Base-by-base conservation (phyloP, 2,888 invertebrate genomes). In the Lycaena phlaeas region DNA sequence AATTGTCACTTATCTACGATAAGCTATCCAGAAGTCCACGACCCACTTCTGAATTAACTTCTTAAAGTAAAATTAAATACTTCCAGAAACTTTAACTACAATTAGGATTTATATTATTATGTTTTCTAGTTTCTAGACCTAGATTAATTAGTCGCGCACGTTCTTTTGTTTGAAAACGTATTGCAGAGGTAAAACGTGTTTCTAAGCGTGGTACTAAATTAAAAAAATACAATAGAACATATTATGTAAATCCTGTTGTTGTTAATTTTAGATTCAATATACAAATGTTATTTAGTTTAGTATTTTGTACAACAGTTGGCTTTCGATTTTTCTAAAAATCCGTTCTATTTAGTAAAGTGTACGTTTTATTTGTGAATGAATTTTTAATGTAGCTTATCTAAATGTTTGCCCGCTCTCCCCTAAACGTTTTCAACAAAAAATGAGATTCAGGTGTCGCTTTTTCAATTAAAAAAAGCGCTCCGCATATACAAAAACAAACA, bases 131-230 rank as follows among this genome's bases (percentile, higher is more conserved):
- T n/a, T n/a, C n/a, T n/a, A n/a, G n/a, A n/a, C n/a, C n/a, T n/a
- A n/a, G n/a, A n/a, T n/a, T n/a, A n/a, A n/a, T n/a, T n/a, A n/a
- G n/a, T n/a, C n/a, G n/a, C n/a, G n/a, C n/a, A n/a, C n/a, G n/a
- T 11, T 12, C 34, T 22, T 34, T 34, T 34, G 34, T 34, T 34
- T 18, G 9, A 12, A 10, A 15, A 12, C 2, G 2, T 18, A 14
- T 22, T 11, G 22, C 22, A 2, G 22, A 2, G n/a, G n/a, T 6
- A 5, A 2, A 2, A 2, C 22, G n/a, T n/a, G 34, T 22, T 18
- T 34, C 34, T 34, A 34, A 34, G 9, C 34, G 11, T 34, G 18
- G 11, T 22, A 22, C 34, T 34, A 34, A 34, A 34, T 34, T 34
- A 34, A 34, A 34, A 17, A 18, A 10, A 18, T 10, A 34, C 34